phyloP scores from a whole-genome alignment of 1,140 invertebrate genomes.

The Elymnias hypermnestra region DNA sequence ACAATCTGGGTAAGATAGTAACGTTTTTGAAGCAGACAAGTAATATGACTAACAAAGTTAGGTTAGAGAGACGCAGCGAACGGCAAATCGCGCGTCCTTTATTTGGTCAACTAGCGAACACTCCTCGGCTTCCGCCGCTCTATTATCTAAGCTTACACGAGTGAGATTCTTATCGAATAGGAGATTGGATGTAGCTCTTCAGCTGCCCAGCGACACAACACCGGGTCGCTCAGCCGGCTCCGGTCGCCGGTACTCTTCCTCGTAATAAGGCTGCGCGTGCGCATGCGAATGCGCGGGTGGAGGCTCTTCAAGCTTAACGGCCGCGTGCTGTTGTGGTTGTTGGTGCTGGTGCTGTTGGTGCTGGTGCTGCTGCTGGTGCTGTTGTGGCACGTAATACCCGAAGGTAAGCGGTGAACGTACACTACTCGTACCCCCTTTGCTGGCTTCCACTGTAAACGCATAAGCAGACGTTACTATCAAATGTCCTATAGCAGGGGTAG shows the following conservation, averaged over 20 bases:
- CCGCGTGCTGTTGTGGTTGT: conserved; percentile 40
- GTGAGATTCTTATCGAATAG: conserved; percentile 61
- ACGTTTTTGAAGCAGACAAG: no score
- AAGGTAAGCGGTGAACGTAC: conserved; percentile 30
- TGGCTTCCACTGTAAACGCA: conserved; percentile 1
- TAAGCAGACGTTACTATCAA: no score
- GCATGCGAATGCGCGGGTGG: conserved; percentile 40
- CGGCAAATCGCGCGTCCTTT: conserved; percentile 13
- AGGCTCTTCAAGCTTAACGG: conserved; percentile 53
- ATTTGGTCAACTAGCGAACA: conserved; percentile 51
- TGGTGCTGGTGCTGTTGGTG: conserved; percentile 34
- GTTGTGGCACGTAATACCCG: conserved; percentile 38
- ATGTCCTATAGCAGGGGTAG: no score
- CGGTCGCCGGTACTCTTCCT: conserved; percentile 41
- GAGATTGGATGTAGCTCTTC: no score
- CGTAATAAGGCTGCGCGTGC: conserved; percentile 33
- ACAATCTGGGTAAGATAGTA: no score
- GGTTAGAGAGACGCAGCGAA: no score
- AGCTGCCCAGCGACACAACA: conserved; percentile 63
- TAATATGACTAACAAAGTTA: no score
- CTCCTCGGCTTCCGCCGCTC: conserved; percentile 22
- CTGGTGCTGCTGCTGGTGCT: conserved; percentile 40
- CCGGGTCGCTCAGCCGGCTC: conserved; percentile 43
- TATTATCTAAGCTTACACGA: conserved; percentile 37
- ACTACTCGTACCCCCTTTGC: conserved; percentile 9